Percentiles rank a stretch among this genome's conserved stretches.
These are phyloP conservation scores for Sparus aurata DNA, from an alignment of 2,797 vertebrate species.

Conservation along the genomic window DNA sequence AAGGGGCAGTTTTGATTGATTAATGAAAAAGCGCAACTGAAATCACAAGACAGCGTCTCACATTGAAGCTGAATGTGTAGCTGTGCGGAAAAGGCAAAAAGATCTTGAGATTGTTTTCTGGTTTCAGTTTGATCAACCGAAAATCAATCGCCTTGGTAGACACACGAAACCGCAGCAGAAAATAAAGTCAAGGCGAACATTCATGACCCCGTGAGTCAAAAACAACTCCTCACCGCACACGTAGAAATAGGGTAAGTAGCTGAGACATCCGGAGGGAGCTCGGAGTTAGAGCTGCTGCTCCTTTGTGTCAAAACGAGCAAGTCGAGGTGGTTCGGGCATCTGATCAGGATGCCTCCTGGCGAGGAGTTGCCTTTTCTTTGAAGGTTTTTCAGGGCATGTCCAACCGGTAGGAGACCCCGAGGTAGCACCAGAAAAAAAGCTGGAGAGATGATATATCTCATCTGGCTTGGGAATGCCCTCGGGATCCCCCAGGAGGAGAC, in stretches of 20 bases:
- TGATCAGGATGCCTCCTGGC: conserved; percentile 18
- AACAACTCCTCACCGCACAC: background rate
- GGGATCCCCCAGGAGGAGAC: conserved; percentile 2
- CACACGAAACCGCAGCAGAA: background rate
- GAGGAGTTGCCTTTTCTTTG: conserved; percentile 15
- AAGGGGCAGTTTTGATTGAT: conserved; percentile 44
- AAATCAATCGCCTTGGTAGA: conserved; percentile 10
- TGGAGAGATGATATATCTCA: conserved; percentile 7
- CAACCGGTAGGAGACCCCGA: conserved; percentile 1
- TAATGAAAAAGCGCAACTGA: conserved; percentile 49
- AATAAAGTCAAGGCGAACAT: background rate
- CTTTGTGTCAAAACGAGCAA: background rate
- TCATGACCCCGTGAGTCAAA: background rate
- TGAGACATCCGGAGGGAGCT: background rate
- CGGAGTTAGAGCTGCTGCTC: background rate
- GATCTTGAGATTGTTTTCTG: background rate
- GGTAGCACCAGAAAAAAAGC: conserved; percentile 1
- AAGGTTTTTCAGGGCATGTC: background rate
- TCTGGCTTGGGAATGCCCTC: background rate
- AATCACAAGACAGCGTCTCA: conserved; percentile 25
- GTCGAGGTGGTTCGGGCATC: background rate
- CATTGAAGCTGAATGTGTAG: conserved; percentile 17
- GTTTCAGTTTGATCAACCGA: conserved; percentile 33
- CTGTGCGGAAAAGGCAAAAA: conserved; percentile 9
- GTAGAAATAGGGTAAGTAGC: background rate